These are phyloP conservation scores for Chelon labrosus DNA, from an alignment of 2,797 vertebrate genomes.

Conservation along the genomic window DNA sequence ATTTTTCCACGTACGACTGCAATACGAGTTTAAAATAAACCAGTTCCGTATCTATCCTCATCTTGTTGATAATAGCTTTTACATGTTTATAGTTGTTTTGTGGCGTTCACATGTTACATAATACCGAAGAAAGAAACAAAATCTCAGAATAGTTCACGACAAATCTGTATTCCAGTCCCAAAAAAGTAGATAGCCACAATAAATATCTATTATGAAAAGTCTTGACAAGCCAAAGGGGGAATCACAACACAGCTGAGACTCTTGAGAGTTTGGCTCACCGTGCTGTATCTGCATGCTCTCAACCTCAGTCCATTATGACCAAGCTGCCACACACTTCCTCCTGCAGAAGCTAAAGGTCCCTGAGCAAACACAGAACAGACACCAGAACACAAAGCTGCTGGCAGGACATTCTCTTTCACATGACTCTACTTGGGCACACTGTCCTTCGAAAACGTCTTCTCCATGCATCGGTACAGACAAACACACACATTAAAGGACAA, in stretches of 20 bases:
- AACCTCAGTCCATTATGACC: conserved; percentile 43
- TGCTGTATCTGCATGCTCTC: conserved; percentile 49
- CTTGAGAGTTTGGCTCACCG: conserved; percentile 34
- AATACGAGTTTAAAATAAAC: conserved; percentile 1
- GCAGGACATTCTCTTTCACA: conserved; percentile 11
- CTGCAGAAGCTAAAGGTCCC: conserved; percentile 38
- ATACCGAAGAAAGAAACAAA: conserved; percentile 11
- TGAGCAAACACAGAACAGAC: conserved; percentile 50
- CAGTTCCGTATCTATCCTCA: conserved; percentile 8
- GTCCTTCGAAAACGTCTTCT: neutral
- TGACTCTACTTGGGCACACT: conserved; percentile 3
- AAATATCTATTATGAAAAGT: conserved; percentile 33
- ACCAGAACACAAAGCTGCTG: conserved; percentile 13
- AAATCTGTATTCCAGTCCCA: conserved; percentile 6
- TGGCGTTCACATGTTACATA: conserved; percentile 1
- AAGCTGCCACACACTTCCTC: conserved; percentile 63
- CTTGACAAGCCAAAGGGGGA: conserved; percentile 13
- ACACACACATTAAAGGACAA: too few species aligned
- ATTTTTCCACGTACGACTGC: neutral
- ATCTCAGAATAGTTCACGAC: conserved; percentile 20
- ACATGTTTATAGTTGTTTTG: conserved; percentile 3
- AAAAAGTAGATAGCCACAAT: conserved; percentile 27
- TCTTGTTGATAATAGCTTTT: conserved; percentile 2
- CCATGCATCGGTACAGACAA: neutral
- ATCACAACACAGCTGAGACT: conserved; percentile 14